phyloP scores from a whole-genome alignment of 2,888 invertebrate genomes.

The Tenthredo notha region DNA sequence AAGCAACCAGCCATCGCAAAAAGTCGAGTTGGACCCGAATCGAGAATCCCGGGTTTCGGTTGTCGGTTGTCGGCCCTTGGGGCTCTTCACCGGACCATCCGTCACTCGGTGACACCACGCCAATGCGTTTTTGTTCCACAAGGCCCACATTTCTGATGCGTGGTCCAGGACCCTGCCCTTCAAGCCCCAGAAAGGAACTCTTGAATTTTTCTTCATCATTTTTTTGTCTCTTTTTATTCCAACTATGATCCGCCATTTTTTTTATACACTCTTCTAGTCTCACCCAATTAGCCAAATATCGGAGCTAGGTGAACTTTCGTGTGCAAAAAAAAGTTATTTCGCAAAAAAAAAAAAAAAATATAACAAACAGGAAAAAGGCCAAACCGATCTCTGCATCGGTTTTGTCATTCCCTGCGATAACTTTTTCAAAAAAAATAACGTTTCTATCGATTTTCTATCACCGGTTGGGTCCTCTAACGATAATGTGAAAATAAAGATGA shows the following conservation, averaged over 20 bases:
- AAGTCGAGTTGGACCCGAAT: conserved; percentile 50
- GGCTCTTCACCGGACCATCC: conserved; percentile 70
- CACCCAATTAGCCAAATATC: background rate
- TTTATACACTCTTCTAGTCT: background rate
- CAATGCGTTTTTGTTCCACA: conserved; percentile 67
- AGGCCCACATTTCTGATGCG: conserved; percentile 57
- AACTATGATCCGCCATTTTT: background rate
- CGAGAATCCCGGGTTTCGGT: conserved; percentile 54
- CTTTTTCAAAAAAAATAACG: background rate
- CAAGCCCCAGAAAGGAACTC: conserved; percentile 60
- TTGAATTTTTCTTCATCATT: conserved; percentile 15
- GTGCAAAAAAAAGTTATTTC: background rate
- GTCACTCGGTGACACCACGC: conserved; percentile 74
- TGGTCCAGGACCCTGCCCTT: conserved; percentile 59
- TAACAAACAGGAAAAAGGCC: background rate
- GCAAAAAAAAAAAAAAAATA: background rate
- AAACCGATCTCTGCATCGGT: background rate
- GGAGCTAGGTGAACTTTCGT: background rate
- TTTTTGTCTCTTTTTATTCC: background rate
- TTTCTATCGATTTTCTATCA: background rate
- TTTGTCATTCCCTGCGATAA: background rate
- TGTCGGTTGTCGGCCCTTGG: conserved; percentile 65
- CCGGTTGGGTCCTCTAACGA: background rate
- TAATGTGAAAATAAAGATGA: background rate
- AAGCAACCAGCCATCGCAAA: conserved; percentile 48